phyloP scores from a whole-genome alignment of 1,140 invertebrate species.

The Trinorchestia longiramus region DNA sequence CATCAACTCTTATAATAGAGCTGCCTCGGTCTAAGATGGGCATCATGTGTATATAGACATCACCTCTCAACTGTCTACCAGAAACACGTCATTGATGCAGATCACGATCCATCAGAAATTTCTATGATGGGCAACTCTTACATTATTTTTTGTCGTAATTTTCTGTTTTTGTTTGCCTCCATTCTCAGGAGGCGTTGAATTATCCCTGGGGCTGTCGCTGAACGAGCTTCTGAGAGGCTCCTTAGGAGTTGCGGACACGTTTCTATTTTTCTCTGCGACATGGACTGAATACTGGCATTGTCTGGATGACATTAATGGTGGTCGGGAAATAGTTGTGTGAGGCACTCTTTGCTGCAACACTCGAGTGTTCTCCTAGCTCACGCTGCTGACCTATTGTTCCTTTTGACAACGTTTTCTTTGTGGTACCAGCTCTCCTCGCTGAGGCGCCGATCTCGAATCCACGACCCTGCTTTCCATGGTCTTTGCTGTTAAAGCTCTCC shows the following conservation, averaged over 20 bases:
- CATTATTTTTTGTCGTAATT: neutral
- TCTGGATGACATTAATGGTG: conserved; percentile 54
- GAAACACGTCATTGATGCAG: neutral
- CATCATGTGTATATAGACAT: neutral
- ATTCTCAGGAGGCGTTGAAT: neutral
- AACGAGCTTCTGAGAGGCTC: conserved; percentile 16
- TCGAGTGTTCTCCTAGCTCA: conserved; percentile 30
- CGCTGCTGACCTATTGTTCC: conserved; percentile 22
- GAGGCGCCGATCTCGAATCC: neutral
- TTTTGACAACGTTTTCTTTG: conserved; percentile 29
- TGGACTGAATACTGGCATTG: conserved; percentile 44
- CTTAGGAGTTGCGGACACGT: conserved; percentile 20
- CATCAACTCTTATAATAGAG: neutral
- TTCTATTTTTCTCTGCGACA: conserved; percentile 43
- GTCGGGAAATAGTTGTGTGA: conserved; percentile 45
- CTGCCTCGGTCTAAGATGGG: neutral
- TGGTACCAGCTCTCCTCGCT: neutral
- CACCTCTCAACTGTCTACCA: neutral
- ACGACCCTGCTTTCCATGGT: neutral
- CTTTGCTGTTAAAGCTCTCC: neutral
- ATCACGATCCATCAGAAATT: neutral
- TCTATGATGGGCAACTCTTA: neutral
- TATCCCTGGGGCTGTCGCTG: neutral
- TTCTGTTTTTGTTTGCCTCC: neutral
- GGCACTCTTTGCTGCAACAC: conserved; percentile 15